These are phyloP conservation scores for Gnatocerus cornutus DNA, from an alignment of 2,888 invertebrate species.

Conservation along the genomic window DNA sequence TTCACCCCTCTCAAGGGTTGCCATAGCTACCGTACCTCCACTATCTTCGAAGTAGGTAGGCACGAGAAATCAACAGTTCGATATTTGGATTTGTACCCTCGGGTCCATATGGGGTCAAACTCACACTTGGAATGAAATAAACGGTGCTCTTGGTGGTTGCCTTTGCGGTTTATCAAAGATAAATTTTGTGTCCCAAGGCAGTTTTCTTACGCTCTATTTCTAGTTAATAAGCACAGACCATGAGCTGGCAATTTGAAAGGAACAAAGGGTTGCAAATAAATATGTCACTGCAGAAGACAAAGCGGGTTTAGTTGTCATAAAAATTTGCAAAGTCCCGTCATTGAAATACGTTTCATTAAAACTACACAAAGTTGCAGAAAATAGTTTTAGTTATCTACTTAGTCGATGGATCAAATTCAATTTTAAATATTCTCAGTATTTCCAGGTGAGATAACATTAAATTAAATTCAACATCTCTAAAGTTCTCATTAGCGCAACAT, in stretches of 20 bases:
- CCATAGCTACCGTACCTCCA: slow-evolving; percentile 45
- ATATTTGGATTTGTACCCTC: slow-evolving; percentile 51
- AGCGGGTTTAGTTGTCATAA: too few relatives aligned
- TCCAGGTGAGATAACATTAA: too few relatives aligned
- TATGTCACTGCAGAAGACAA: too few relatives aligned
- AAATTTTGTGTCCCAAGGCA: slow-evolving; percentile 17
- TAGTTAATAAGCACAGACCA: slow-evolving; percentile 15
- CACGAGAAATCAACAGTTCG: slow-evolving; percentile 55
- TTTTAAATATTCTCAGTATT: too few relatives aligned
- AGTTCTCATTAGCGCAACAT: too few relatives aligned
- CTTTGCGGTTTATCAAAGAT: slow-evolving; percentile 21
- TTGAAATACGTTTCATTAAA: too few relatives aligned
- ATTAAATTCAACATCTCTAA: too few relatives aligned
- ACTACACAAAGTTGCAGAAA: too few relatives aligned
- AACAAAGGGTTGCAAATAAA: neutral
- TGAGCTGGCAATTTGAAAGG: neutral
- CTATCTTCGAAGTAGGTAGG: slow-evolving; percentile 48
- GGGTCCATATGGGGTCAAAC: slow-evolving; percentile 47
- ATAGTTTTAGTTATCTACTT: too few relatives aligned
- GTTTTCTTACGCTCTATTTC: slow-evolving; percentile 16
- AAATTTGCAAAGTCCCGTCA: too few relatives aligned
- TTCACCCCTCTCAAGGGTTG: slow-evolving; percentile 42
- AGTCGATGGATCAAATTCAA: too few relatives aligned
- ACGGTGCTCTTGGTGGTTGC: slow-evolving; percentile 33
- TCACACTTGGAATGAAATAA: slow-evolving; percentile 43